Evolutionary conservation across 2,797 vertebrate species (phyloP), one percentile per base, ranked within the genome.

Genomic region (Cephalopachus bancanus): DNA sequence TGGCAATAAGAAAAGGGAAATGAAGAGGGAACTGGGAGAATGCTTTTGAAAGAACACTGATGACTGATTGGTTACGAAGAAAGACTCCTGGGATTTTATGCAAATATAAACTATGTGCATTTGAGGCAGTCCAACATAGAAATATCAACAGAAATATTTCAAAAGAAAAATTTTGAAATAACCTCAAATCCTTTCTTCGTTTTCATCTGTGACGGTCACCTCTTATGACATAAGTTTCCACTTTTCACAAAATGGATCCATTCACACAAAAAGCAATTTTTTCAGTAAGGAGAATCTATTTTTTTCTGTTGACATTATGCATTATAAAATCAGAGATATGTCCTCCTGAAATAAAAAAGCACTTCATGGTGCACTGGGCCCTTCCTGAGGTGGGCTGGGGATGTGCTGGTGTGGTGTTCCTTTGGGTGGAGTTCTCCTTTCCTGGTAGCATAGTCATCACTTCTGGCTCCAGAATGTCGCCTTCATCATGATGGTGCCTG

Each of bases 391-490:
- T 44, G 6, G 44, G 44, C 44, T 5, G 44, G 44, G 72, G 51
- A 0, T 55, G 53, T 19, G 51, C 79, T 12, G 30, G 78, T n/a
- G 51, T 76, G 33, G 28, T 10, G 8, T 59, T 67, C 53, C 69
- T 53, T 15, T 2, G 37, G 49, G n/a, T 76, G 62, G 26, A 2
- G 0, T 11, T 64, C 49, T 57, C 20, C 53, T 89, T 85, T 85
- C 44, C 69, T 53, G 16, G 16, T 69, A 55, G 37, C 10, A 17
- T 5, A 59, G 24, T 64, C 24, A 5, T 86, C 22, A 49, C 74
- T 93, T n/a, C 51, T 91, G 71, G 76, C n/a, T 79, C 81, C 20
- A 83, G 59, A 62, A n/a, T 28, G 59, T 85, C 76, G 79, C 57
- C 33, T 93, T 57, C 1, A 0, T n/a, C 28, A 33, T 49, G 5